These are phyloP conservation scores for Flabesymbios commensalis DNA, from an alignment of 2,888 invertebrate species.

Conservation along the genomic window DNA sequence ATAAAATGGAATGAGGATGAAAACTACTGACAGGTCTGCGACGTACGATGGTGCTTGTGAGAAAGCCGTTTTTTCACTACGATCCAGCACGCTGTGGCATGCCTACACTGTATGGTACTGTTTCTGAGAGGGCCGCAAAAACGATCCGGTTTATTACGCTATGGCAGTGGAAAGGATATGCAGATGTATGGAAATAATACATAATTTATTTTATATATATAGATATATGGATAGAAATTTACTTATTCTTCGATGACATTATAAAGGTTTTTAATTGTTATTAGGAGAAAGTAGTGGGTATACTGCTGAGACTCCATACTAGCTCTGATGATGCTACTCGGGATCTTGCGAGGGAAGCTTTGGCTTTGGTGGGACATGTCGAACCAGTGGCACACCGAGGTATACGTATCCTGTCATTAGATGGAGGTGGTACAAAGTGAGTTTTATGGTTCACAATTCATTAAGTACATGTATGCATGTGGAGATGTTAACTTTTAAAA, in stretches of 20 bases:
- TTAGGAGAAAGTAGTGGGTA: conserved; percentile 73
- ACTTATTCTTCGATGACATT: too few relatives aligned
- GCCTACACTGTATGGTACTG: too few relatives aligned
- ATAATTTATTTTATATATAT: background rate
- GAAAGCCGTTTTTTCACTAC: too few relatives aligned
- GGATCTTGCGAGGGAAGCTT: conserved; percentile 62
- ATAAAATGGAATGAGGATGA: too few relatives aligned
- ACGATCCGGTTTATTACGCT: background rate
- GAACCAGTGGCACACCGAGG: conserved; percentile 74
- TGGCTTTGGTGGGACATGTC: conserved; percentile 74
- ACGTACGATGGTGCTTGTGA: too few relatives aligned
- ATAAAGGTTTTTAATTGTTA: conserved; percentile 33
- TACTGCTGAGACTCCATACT: conserved; percentile 67
- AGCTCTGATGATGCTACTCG: conserved; percentile 32
- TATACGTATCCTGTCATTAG: conserved; percentile 80
- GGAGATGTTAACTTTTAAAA: too few relatives aligned
- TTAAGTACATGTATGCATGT: too few relatives aligned
- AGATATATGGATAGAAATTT: too few relatives aligned
- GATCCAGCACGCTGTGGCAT: background rate
- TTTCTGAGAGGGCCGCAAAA: background rate
- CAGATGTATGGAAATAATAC: background rate
- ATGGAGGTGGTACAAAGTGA: conserved; percentile 80
- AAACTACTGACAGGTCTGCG: too few relatives aligned
- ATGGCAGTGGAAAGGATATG: background rate
- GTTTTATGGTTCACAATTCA: too few relatives aligned